phyloP scores from a whole-genome alignment of 2,888 invertebrate genomes.

The Tenthredo notha region DNA sequence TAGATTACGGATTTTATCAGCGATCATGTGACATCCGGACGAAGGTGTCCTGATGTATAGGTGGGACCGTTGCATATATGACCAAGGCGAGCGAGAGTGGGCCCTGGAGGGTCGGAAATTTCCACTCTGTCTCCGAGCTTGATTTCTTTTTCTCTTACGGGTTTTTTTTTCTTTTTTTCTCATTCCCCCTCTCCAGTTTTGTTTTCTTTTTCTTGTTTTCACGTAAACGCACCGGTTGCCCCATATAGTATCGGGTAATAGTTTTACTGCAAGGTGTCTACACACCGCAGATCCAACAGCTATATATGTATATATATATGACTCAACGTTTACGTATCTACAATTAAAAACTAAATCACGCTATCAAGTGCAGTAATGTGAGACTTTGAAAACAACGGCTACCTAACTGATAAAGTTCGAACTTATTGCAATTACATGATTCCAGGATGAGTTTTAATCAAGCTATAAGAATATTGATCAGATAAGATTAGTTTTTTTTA shows the following conservation, averaged over 20 bases:
- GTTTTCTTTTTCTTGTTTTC: background rate
- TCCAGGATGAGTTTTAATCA: background rate
- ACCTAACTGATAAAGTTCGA: background rate
- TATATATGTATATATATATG: no score
- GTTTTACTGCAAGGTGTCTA: slow-evolving; percentile 14
- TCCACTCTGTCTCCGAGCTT: slow-evolving; percentile 39
- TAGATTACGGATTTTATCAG: background rate
- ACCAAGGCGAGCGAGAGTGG: slow-evolving; percentile 47
- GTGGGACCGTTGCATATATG: slow-evolving; percentile 11
- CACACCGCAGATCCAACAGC: background rate
- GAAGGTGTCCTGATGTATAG: background rate
- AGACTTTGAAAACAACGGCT: background rate
- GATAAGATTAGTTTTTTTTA: background rate
- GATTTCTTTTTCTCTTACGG: background rate
- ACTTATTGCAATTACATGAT: background rate
- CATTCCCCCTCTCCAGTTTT: no score
- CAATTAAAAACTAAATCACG: background rate
- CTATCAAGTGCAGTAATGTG: background rate
- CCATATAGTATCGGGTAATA: slow-evolving; percentile 17
- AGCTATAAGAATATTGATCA: background rate
- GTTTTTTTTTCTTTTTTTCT: background rate
- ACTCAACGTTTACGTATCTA: background rate
- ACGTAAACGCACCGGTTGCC: slow-evolving; percentile 41
- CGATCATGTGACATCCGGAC: background rate
- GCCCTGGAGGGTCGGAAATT: slow-evolving; percentile 46